phyloP scores from a whole-genome alignment of 2,888 invertebrate species.

The Imbricaverruca yamaguchii region DNA sequence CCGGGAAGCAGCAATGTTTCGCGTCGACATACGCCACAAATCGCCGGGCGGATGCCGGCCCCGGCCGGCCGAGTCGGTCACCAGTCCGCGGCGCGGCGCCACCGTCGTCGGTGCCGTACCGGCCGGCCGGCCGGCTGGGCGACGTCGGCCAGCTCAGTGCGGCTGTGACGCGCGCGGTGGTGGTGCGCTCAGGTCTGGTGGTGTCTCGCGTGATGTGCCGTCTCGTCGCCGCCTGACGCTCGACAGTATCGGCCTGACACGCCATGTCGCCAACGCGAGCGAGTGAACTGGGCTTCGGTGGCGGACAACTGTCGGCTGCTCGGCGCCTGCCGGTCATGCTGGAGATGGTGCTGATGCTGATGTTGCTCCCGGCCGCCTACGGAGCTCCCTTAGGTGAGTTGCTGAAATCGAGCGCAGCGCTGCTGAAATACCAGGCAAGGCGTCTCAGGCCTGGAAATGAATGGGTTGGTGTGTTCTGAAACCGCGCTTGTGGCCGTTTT shows the following conservation, averaged over 20 bases:
- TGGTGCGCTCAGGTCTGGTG: not conserved
- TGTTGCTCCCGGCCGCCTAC: not conserved
- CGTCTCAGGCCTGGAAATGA: too few relatives aligned
- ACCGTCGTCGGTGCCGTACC: conserved; percentile 10
- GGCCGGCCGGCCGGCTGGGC: not conserved
- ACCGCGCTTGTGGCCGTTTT: too few relatives aligned
- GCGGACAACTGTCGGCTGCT: not conserved
- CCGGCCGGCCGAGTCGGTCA: not conserved
- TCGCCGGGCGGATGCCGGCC: too few relatives aligned
- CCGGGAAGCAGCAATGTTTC: too few relatives aligned
- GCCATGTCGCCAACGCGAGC: too few relatives aligned
- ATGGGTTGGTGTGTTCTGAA: too few relatives aligned
- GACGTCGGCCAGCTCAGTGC: not conserved
- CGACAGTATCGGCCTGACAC: too few relatives aligned
- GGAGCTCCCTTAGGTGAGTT: conserved; percentile 5
- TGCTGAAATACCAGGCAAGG: too few relatives aligned
- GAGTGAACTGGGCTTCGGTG: not conserved
- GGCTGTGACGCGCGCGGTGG: not conserved
- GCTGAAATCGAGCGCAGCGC: too few relatives aligned
- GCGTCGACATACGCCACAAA: too few relatives aligned
- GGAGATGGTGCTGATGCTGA: not conserved
- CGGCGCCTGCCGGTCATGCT: too few relatives aligned
- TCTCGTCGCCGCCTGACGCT: not conserved
- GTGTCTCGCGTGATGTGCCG: not conserved
- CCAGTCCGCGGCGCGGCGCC: not conserved